Evolutionary conservation across 2,888 invertebrate species (phyloP).

Genomic region (Diarsia brunnea): DNA sequence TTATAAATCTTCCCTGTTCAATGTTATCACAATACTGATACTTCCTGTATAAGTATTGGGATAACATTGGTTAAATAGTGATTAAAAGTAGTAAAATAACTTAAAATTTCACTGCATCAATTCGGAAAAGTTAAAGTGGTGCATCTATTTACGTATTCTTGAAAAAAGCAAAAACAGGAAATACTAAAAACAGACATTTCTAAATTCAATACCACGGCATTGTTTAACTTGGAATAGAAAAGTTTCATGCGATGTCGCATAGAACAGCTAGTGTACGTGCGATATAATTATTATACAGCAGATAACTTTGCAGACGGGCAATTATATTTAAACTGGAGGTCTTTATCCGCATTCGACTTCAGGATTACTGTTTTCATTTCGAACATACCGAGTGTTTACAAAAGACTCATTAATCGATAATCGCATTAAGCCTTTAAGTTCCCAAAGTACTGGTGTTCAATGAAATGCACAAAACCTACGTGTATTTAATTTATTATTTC

Average conservation of each 20-base stretch:
- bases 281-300: background rate
- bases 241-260: background rate
- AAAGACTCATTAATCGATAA: conserved; percentile 40
- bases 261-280: background rate
- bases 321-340: conserved; percentile 24
- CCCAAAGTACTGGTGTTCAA: conserved; percentile 30
- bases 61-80: background rate
- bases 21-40: too few species aligned
- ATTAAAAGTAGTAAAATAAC: too few species aligned
- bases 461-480: conserved; percentile 43
- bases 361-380: conserved; percentile 45
- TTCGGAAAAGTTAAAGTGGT: background rate
- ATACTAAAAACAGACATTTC: background rate
- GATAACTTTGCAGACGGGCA: background rate
- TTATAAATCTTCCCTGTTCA: too few species aligned
- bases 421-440: conserved; percentile 51
- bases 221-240: background rate
- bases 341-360: conserved; percentile 11
- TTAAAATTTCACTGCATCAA: background rate
- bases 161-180: background rate
- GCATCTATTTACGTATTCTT: background rate
- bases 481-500: conserved; percentile 59
- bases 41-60: background rate
- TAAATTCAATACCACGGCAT: background rate
- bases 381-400: conserved; percentile 34